These are phyloP conservation scores for Theocolax elegans DNA, from an alignment of 1,140 invertebrate species.

Conservation along the genomic window DNA sequence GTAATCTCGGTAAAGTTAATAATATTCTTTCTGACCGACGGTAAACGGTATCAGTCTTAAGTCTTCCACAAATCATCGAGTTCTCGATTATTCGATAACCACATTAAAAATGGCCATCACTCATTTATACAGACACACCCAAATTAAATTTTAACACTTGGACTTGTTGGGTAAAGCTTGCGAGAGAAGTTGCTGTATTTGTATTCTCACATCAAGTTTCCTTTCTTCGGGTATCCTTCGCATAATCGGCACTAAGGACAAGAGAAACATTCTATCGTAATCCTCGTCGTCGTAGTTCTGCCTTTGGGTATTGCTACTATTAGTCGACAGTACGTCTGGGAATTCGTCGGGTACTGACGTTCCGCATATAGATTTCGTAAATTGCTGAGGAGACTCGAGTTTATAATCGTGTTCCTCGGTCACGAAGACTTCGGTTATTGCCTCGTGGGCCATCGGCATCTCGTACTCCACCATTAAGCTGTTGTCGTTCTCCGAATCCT, in stretches of 20 bases:
- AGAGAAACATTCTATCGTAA: constrained; percentile 63
- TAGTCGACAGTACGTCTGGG: constrained; percentile 55
- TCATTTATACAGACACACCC: too few relatives aligned
- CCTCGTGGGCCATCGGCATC: neutral
- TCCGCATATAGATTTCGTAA: constrained; percentile 57
- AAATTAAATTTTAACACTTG: too few relatives aligned
- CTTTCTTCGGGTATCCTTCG: constrained; percentile 60
- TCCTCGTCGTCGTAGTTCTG: constrained; percentile 55
- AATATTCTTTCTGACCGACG: too few relatives aligned
- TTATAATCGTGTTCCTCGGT: neutral
- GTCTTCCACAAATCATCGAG: too few relatives aligned
- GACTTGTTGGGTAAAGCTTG: neutral
- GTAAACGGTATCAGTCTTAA: too few relatives aligned
- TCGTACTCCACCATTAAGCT: neutral
- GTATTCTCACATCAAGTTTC: constrained; percentile 62
- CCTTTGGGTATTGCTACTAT: constrained; percentile 50
- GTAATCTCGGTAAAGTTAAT: too few relatives aligned
- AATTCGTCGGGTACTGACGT: constrained; percentile 57
- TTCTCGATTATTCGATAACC: too few relatives aligned
- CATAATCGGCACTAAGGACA: constrained; percentile 59
- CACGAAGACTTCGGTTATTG: neutral
- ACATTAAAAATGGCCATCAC: too few relatives aligned
- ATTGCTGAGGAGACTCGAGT: constrained; percentile 32
- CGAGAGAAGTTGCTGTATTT: constrained; percentile 61
- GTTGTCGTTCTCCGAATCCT: neutral